These are phyloP conservation scores for Pristionchus arcanus DNA, from an alignment of 2,888 invertebrate species.

Conservation along the genomic window DNA sequence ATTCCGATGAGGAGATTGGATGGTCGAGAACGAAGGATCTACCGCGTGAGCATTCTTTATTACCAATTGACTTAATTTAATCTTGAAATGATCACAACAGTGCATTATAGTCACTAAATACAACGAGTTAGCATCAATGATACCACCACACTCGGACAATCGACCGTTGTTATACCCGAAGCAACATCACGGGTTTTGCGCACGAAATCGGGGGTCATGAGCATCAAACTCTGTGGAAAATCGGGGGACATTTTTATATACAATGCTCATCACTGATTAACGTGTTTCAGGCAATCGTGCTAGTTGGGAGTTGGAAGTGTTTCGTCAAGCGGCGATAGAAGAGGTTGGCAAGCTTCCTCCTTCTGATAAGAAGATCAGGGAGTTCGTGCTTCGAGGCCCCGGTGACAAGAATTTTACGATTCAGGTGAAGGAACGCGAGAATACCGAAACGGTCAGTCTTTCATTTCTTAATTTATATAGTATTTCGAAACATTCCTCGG, in stretches of 20 bases:
- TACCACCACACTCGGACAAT: too few relatives aligned
- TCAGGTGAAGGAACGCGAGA: not conserved
- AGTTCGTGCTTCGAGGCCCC: not conserved
- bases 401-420: not conserved
- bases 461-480: not conserved
- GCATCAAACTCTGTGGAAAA: too few relatives aligned
- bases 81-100: not conserved
- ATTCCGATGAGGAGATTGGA: conserved; percentile 23
- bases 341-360: not conserved
- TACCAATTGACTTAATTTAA: not conserved
- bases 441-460: not conserved
- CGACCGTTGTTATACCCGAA: too few relatives aligned
- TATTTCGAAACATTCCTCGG: too few relatives aligned
- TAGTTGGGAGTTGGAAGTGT: not conserved
- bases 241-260: too few relatives aligned
- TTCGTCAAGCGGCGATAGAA: not conserved
- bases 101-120: too few relatives aligned
- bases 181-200: too few relatives aligned
- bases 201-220: too few relatives aligned
- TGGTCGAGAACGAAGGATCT: conserved; percentile 25
- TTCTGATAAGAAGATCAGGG: not conserved
- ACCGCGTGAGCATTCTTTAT: not conserved
- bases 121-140: too few relatives aligned
- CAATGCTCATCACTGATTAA: too few relatives aligned
- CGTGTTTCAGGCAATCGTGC: not conserved